phyloP scores from a whole-genome alignment of 2,888 invertebrate genomes.

The Drosophila prolongata region DNA sequence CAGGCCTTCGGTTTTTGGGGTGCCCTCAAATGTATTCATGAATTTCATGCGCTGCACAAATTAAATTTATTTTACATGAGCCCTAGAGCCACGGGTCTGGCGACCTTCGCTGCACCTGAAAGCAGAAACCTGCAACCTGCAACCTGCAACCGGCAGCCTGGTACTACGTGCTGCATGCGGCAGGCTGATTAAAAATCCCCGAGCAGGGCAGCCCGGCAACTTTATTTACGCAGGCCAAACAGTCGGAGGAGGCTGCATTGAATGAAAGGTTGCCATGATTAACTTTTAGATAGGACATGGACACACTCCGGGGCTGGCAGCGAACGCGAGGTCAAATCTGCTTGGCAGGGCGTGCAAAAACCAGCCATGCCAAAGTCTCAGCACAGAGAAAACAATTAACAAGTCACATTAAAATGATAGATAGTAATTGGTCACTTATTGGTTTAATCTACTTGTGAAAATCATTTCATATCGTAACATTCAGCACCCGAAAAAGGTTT shows the following conservation, averaged over 20 bases:
- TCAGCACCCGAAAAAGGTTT: no score
- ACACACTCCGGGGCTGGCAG: neutral
- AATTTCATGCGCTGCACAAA: constrained; percentile 62
- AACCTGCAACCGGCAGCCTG: constrained; percentile 6
- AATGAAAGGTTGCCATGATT: constrained; percentile 62
- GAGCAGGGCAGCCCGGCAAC: constrained; percentile 31
- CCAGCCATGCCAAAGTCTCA: neutral
- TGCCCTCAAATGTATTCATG: constrained; percentile 66
- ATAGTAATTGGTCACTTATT: no score
- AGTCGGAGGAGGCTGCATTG: constrained; percentile 48
- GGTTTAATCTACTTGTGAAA: no score
- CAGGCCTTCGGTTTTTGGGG: constrained; percentile 12
- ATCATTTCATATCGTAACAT: no score
- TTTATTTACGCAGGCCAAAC: constrained; percentile 63
- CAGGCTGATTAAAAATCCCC: constrained; percentile 66
- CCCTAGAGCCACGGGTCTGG: constrained; percentile 42
- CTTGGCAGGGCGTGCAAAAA: constrained; percentile 21
- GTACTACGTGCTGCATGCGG: constrained; percentile 15
- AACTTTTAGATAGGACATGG: constrained; percentile 62
- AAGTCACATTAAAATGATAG: neutral
- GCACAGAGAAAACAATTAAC: neutral
- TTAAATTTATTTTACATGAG: constrained; percentile 74
- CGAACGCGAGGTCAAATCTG: constrained; percentile 16
- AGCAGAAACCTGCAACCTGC: constrained; percentile 23
- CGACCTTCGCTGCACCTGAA: constrained; percentile 16